Evolutionary conservation across 2,797 vertebrate genomes (phyloP), one percentile per base, ranked within the genome.

Genomic region (Sebastes kiyomatsui): DNA sequence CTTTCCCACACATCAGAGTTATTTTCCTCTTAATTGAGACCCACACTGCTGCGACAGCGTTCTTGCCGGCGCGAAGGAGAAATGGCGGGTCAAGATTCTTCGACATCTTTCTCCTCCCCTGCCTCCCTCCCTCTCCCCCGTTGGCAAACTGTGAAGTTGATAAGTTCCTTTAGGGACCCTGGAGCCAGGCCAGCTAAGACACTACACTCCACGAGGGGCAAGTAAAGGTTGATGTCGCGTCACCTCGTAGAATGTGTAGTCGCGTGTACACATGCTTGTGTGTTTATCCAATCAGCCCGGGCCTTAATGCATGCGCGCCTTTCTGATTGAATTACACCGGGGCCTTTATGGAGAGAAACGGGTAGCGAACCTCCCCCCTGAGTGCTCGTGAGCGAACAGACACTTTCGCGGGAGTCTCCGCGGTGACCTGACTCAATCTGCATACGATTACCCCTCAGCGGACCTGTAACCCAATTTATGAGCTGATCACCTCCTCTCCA

Each of bases 11-110:
- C 88, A 88, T 90, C 87, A 80, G 67, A 80, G 88, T 67, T 76
- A 84, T 89, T 89, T 88, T 85, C 85, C 83, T 89, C 90, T 89
- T 94, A 93, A 94, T 93, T 93, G 93, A 95, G 90, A 91, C 83
- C 83, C 56, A 74, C 88, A 90, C 86, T 92, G 91, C 93, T 88
- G 90, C 86, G 62, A 80, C 93, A 93, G 92, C 91, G 4, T 88
- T 94, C 91, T 88, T 81, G 80, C 88, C 83, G 81, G 82, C 42
- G 83, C 42, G 16, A 18, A 85, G 83, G 84, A 83, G 38, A 93
- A 93, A 91, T 91, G 88, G 85, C 91, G 82, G 91, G 93, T 93
- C 87, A 91, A 90, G 84, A 86, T 90, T 89, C 84, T 23, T 23
- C 86, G 86, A 87, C 82, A 77, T 85, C 83, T 55, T 78, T 78